Evolutionary conservation across 1,140 invertebrate genomes (phyloP).

Genomic region (Amphibalanus amphitrite): DNA sequence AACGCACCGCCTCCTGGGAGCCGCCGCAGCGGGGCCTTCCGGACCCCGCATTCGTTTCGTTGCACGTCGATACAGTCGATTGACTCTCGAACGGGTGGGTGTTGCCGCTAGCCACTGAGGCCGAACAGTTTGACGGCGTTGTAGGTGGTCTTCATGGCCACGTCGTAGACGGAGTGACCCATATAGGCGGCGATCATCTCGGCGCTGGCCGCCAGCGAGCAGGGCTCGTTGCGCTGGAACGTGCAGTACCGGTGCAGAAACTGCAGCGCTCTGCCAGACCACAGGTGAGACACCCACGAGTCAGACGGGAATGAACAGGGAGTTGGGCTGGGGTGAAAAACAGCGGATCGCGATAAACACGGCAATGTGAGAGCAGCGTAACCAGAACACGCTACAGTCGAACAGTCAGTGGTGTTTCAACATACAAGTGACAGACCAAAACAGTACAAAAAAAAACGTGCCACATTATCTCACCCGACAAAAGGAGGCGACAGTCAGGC

Average conservation of each 20-base stretch:
- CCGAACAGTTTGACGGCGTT: constrained; percentile 87
- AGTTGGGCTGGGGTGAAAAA: too few relatives aligned
- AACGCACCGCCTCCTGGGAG: too few relatives aligned
- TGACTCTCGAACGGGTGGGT: neutral
- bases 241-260: constrained; percentile 65
- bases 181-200: constrained; percentile 87
- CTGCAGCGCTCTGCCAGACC: constrained; percentile 33
- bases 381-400: too few relatives aligned
- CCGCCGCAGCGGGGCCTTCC: too few relatives aligned
- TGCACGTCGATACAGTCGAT: too few relatives aligned
- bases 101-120: constrained; percentile 32
- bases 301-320: too few relatives aligned
- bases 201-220: constrained; percentile 75
- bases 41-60: too few relatives aligned
- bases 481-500: constrained; percentile 10
- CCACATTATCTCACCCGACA: constrained; percentile 9
- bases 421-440: too few relatives aligned
- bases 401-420: too few relatives aligned
- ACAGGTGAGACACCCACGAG: constrained; percentile 16
- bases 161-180: constrained; percentile 65
- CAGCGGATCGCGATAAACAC: too few relatives aligned
- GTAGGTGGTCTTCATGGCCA: constrained; percentile 77
- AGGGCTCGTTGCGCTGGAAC: constrained; percentile 91
- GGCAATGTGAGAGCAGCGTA: too few relatives aligned
- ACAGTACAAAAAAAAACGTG: too few relatives aligned